Evolutionary conservation across 1,140 invertebrate genomes (phyloP).

Genomic region (Cataglyphis hispanica): DNA sequence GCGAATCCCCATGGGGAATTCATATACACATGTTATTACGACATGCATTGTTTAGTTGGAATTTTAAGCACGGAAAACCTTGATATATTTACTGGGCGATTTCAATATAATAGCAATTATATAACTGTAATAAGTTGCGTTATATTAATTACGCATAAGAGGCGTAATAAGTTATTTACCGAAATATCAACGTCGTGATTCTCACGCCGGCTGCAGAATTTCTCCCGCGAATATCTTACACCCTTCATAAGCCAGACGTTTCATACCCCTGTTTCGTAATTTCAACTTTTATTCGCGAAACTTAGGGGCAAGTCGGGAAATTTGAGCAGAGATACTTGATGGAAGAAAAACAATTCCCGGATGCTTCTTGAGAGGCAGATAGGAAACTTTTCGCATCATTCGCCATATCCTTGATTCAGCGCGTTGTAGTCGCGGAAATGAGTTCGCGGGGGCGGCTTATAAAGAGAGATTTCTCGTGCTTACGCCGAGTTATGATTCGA

Average conservation of each 20-base stretch:
- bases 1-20: constrained; percentile 32
- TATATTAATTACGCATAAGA: neutral
- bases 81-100: constrained; percentile 10
- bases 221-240: neutral
- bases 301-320: constrained; percentile 52
- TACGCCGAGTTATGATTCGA: constrained; percentile 75
- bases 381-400: constrained; percentile 63
- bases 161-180: neutral
- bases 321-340: constrained; percentile 60
- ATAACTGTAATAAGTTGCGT: constrained; percentile 12
- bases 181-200: constrained; percentile 27
- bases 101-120: constrained; percentile 17
- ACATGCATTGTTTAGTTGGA: constrained; percentile 12
- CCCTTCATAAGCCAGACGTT: neutral
- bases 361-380: constrained; percentile 31
- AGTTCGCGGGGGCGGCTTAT: constrained; percentile 78
- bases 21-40: constrained; percentile 19
- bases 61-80: constrained; percentile 28
- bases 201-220: constrained; percentile 30
- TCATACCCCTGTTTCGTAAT: constrained; percentile 49
- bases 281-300: constrained; percentile 56
- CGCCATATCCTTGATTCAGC: constrained; percentile 48
- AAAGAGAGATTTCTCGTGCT: constrained; percentile 76
- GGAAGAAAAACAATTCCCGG: constrained; percentile 62
- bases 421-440: constrained; percentile 75